Percentiles rank a stretch among this genome's conserved stretches.
These are phyloP conservation scores for Torymus texanus DNA, from an alignment of 2,888 invertebrate species.

Conservation along the genomic window DNA sequence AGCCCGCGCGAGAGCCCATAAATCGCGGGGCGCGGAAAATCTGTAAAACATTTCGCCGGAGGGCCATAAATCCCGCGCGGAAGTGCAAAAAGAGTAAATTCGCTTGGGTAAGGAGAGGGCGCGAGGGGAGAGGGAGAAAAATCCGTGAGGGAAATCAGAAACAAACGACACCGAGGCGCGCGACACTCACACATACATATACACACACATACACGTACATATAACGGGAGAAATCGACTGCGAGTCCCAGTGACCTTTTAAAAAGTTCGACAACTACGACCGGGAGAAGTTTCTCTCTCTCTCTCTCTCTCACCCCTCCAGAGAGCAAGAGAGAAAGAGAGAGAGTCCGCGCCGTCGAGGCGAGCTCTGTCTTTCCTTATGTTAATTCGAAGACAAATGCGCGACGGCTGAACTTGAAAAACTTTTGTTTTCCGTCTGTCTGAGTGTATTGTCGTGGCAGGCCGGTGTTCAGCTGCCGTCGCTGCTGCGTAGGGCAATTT, in stretches of 20 bases:
- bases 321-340: too few species aligned
- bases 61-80: slow-evolving; percentile 46
- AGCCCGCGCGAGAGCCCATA: slow-evolving; percentile 31
- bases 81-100: slow-evolving; percentile 12
- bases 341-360: too few species aligned
- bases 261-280: slow-evolving; percentile 41
- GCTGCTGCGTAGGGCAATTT: background rate
- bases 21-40: slow-evolving; percentile 42
- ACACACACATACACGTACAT: background rate
- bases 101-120: background rate
- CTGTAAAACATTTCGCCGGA: slow-evolving; percentile 49
- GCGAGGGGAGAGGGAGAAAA: background rate
- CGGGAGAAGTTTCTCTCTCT: slow-evolving; percentile 7
- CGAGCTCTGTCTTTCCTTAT: slow-evolving; percentile 23
- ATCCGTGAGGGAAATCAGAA: slow-evolving; percentile 52
- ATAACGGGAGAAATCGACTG: slow-evolving; percentile 37
- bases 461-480: too few species aligned
- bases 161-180: slow-evolving; percentile 29
- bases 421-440: slow-evolving; percentile 20
- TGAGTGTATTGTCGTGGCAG: background rate
- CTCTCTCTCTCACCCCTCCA: background rate
- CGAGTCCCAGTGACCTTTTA: slow-evolving; percentile 48
- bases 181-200: background rate
- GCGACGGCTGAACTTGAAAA: slow-evolving; percentile 52
- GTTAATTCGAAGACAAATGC: slow-evolving; percentile 50